These are phyloP conservation scores for Bradynema listronoti DNA, from an alignment of 1,140 invertebrate species.

Conservation along the genomic window DNA sequence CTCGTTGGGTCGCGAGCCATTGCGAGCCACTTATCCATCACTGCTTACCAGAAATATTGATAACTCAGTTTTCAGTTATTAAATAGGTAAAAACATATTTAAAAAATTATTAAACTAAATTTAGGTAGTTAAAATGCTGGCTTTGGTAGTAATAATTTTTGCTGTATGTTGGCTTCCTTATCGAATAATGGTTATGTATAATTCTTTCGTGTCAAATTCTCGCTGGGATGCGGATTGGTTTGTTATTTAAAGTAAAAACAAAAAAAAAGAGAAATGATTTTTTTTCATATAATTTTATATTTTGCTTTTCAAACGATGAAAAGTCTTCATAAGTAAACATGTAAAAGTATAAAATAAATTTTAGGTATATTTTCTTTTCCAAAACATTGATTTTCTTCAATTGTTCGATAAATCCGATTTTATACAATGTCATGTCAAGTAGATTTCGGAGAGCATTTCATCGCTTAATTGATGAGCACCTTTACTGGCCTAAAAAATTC, in stretches of 20 bases:
- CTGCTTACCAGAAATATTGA: too few relatives aligned
- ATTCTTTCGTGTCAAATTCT: constrained; percentile 46
- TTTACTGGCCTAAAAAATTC: too few relatives aligned
- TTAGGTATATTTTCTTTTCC: constrained; percentile 61
- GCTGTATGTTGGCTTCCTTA: constrained; percentile 64
- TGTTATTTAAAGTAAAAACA: neutral
- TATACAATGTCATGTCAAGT: constrained; percentile 78
- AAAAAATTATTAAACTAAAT: too few relatives aligned
- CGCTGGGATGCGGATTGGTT: constrained; percentile 47
- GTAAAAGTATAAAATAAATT: constrained; percentile 61
- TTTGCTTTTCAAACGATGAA: neutral
- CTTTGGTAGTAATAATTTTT: constrained; percentile 62
- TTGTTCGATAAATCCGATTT: constrained; percentile 70
- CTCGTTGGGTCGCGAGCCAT: constrained; percentile 12
- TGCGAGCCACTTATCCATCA: too few relatives aligned
- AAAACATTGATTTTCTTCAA: constrained; percentile 48
- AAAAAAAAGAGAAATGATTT: neutral
- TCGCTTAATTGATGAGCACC: neutral
- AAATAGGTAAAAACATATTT: too few relatives aligned
- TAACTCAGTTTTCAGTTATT: too few relatives aligned
- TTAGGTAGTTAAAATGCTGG: constrained; percentile 64
- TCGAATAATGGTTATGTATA: constrained; percentile 53
- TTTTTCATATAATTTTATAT: neutral
- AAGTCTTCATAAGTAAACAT: neutral
- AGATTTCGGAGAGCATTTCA: constrained; percentile 67